Conservation (phyloP, 2,888 invertebrate species). For the Xylocampa areola region DNA sequence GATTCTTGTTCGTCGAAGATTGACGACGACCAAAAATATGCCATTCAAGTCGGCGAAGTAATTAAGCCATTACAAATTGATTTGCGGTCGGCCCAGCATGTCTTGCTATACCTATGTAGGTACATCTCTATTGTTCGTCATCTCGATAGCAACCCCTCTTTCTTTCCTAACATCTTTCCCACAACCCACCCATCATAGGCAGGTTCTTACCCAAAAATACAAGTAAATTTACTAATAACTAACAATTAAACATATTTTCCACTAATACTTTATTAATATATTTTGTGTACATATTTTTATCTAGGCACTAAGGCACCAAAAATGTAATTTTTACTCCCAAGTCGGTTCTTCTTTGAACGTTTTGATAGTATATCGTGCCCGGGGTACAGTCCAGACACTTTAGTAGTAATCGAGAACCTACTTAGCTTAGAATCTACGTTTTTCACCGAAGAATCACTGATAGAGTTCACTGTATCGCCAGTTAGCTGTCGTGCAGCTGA, state of each 20-base stretch:
- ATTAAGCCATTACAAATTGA: too few relatives aligned
- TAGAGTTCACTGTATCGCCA: slow-evolving; percentile 2
- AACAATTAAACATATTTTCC: neutral
- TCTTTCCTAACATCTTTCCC: too few relatives aligned
- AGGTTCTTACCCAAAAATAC: too few relatives aligned
- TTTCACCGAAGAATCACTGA: slow-evolving; percentile 10
- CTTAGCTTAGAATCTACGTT: slow-evolving; percentile 32
- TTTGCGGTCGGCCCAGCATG: too few relatives aligned
- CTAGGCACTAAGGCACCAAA: slow-evolving; percentile 14
- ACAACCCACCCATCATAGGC: too few relatives aligned
- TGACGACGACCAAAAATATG: too few relatives aligned
- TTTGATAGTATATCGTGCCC: slow-evolving; percentile 32
- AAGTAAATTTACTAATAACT: too few relatives aligned
- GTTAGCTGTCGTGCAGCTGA: slow-evolving; percentile 5
- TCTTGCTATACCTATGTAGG: too few relatives aligned
- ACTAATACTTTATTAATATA: slow-evolving; percentile 24
- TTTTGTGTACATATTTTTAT: slow-evolving; percentile 7
- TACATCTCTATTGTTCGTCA: too few relatives aligned
- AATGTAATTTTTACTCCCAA: slow-evolving; percentile 7
- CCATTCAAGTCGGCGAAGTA: too few relatives aligned
- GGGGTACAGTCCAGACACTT: slow-evolving; percentile 30
- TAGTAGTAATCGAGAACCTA: slow-evolving; percentile 43
- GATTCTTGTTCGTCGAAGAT: too few relatives aligned
- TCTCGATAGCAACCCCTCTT: too few relatives aligned
- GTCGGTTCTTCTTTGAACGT: slow-evolving; percentile 21